A percentile compares a stretch with the other conserved stretches of the same genome.
Conservation (phyloP, 2,797 vertebrate genomes). For the Galago senegalensis region DNA sequence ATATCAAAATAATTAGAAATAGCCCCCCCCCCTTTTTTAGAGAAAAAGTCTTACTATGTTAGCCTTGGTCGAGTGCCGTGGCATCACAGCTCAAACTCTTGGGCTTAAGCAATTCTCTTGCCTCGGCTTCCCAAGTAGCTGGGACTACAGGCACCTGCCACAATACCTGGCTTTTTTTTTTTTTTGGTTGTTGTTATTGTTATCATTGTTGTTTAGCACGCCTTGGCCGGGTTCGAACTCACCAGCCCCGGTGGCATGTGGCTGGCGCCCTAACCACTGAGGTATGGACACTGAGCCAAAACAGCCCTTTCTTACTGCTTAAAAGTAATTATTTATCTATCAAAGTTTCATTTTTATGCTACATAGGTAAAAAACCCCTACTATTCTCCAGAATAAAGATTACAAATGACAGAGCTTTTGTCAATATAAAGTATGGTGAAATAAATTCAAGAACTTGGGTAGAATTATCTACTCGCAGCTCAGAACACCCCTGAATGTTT, state of each 20-base stretch:
- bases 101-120: too few species aligned
- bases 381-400: slow-evolving; percentile 13
- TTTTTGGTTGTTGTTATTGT: too few species aligned
- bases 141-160: too few species aligned
- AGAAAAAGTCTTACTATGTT: too few species aligned
- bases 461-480: not conserved
- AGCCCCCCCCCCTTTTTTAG: not conserved
- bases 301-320: not conserved
- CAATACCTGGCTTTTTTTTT: too few species aligned
- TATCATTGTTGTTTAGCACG: too few species aligned
- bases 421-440: slow-evolving; percentile 22
- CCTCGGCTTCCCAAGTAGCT: too few species aligned
- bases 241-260: too few species aligned
- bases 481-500: not conserved
- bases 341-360: not conserved
- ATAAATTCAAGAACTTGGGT: slow-evolving; percentile 5
- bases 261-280: too few species aligned
- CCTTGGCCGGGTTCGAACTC: too few species aligned
- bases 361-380: not conserved
- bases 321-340: not conserved
- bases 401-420: slow-evolving; percentile 2
- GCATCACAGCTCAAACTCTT: too few species aligned
- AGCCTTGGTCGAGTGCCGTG: too few species aligned
- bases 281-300: not conserved
- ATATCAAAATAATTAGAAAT: not conserved